Percentiles rank a stretch among this genome's conserved stretches.
These are phyloP conservation scores for Neuroterus valhalla DNA, from an alignment of 1,140 invertebrate species.

Conservation along the genomic window DNA sequence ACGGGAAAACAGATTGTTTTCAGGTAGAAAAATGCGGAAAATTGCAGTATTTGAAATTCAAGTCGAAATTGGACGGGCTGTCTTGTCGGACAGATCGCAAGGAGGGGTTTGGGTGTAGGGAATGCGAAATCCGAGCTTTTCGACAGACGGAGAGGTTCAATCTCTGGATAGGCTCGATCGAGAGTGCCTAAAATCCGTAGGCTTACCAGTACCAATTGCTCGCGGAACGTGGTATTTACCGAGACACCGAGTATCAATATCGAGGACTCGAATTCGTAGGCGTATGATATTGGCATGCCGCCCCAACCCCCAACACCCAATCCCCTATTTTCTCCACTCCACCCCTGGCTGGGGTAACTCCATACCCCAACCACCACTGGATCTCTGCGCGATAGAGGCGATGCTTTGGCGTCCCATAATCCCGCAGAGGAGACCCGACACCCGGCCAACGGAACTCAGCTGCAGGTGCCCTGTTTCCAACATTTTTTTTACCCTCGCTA, in stretches of 20 bases:
- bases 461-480: conserved; percentile 4
- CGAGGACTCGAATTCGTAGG: conserved; percentile 50
- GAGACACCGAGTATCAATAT: conserved; percentile 58
- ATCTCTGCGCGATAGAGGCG: conserved; percentile 48
- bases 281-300: conserved; percentile 51
- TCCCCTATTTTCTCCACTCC: conserved; percentile 24
- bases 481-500: conserved; percentile 21
- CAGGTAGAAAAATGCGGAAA: conserved; percentile 23
- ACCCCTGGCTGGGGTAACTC: neutral
- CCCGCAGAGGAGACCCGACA: conserved; percentile 35
- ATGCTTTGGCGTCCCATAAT: conserved; percentile 48
- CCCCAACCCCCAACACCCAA: conserved; percentile 44
- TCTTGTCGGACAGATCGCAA: conserved; percentile 20
- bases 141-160: conserved; percentile 35
- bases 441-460: conserved; percentile 16
- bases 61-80: conserved; percentile 25
- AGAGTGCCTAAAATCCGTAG: conserved; percentile 48
- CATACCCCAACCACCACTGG: conserved; percentile 1
- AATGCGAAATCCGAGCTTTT: conserved; percentile 30
- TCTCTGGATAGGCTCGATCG: conserved; percentile 44
- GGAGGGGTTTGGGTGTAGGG: neutral
- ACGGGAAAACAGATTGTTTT: conserved; percentile 18
- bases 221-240: conserved; percentile 46
- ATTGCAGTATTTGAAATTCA: conserved; percentile 30
- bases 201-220: conserved; percentile 52